Evolutionary conservation across 1,140 invertebrate species (phyloP).

Genomic region (Caenorhabditis briggsae): DNA sequence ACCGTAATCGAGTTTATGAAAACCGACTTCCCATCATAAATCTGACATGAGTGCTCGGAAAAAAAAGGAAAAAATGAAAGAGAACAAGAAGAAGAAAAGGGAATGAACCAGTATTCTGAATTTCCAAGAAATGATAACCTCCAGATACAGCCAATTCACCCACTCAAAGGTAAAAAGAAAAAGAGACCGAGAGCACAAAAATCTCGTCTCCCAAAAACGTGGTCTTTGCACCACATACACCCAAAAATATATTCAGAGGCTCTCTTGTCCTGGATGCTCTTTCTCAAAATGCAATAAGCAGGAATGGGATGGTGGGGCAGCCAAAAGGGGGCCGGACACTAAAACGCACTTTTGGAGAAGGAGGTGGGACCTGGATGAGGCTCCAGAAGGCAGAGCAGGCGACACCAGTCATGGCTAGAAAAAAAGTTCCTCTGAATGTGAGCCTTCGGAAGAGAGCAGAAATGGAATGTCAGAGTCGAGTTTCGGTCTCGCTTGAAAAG

Average conservation of each 20-base stretch:
- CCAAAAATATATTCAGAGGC: neutral
- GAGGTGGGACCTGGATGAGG: neutral
- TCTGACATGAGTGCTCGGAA: conserved; percentile 14
- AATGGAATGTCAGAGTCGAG: conserved; percentile 13
- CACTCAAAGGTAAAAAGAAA: no score
- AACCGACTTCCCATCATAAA: conserved; percentile 20
- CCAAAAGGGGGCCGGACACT: neutral
- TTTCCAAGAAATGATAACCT: no score
- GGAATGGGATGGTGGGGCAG: conserved; percentile 18
- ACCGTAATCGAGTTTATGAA: conserved; percentile 37
- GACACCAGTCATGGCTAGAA: neutral
- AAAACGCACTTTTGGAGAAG: conserved; percentile 14
- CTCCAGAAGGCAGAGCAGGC: neutral
- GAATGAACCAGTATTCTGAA: neutral
- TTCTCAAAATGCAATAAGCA: conserved; percentile 50
- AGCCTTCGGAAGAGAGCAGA: conserved; percentile 2
- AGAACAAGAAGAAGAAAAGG: no score
- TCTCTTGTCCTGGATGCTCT: conserved; percentile 7
- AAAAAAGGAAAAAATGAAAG: no score
- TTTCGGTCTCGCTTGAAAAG: conserved; percentile 38
- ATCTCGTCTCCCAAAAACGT: neutral
- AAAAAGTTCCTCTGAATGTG: conserved; percentile 26
- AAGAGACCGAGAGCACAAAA: no score
- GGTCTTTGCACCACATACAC: conserved; percentile 23
- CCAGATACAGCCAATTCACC: no score